Evolutionary conservation across 2,888 invertebrate species (phyloP).

Genomic region (Heliconius charithonia): DNA sequence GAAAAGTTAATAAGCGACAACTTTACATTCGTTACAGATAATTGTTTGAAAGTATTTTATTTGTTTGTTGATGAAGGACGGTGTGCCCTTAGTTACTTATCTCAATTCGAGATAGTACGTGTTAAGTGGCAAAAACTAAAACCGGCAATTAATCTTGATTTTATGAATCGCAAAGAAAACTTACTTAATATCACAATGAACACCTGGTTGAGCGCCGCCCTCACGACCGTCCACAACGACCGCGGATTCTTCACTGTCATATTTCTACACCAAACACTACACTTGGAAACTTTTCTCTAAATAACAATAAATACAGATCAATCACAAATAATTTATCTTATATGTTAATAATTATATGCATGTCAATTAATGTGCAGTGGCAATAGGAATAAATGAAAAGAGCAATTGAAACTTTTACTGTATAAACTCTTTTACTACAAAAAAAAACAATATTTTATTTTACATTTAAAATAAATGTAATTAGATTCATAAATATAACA

Average conservation of each 20-base stretch:
- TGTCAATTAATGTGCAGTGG: no score
- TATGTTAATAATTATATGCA: no score
- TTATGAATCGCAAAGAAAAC: conserved; percentile 41
- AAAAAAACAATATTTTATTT: no score
- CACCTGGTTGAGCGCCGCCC: conserved; percentile 49
- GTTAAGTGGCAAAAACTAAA: background rate
- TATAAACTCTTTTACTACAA: no score
- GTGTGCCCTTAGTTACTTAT: background rate
- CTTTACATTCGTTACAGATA: background rate
- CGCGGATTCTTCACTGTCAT: conserved; percentile 29
- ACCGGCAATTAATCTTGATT: background rate
- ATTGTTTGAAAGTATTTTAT: background rate
- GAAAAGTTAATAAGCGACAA: background rate
- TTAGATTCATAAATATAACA: no score
- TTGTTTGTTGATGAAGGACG: background rate
- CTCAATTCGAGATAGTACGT: background rate
- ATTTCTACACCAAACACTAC: background rate
- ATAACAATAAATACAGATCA: background rate
- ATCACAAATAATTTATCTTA: background rate
- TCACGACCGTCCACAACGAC: conserved; percentile 36
- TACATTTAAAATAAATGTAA: no score
- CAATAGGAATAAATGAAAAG: no score
- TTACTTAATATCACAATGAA: conserved; percentile 55
- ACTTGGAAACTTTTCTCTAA: background rate
- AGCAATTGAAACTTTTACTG: no score